A percentile compares a stretch with the other conserved stretches of the same genome.
Conservation (phyloP, 2,113 vertebrate genomes). For the Bos javanicus region DNA sequence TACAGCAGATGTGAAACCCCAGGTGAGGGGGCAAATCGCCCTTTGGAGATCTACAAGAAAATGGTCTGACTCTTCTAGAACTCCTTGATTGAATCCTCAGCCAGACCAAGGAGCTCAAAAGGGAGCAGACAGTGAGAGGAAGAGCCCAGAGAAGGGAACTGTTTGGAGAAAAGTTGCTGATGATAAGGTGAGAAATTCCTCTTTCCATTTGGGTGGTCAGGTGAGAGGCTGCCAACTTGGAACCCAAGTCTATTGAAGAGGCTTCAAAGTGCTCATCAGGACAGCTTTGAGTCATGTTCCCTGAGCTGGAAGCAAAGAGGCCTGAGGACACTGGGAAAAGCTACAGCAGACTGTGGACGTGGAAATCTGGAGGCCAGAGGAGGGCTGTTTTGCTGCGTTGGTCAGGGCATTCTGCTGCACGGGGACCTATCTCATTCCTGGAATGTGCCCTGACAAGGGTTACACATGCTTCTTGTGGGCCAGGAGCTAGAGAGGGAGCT, state of each 20-base stretch:
- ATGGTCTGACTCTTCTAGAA: not conserved
- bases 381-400: not conserved
- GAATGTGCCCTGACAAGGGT: not conserved
- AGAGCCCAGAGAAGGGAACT: not conserved
- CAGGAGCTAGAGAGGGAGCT: not conserved
- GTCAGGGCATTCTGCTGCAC: not conserved
- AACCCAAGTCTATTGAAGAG: not conserved
- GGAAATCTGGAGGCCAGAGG: not conserved
- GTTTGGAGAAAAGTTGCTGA: not conserved
- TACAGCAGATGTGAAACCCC: not conserved
- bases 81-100: not conserved
- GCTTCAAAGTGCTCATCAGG: not conserved
- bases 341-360: rapidly evolving
- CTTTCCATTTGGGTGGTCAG: not conserved
- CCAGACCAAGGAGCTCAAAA: not conserved
- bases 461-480: not conserved
- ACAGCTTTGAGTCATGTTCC: not conserved
- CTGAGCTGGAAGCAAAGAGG: not conserved
- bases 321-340: not conserved
- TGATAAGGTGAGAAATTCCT: not conserved
- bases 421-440: not conserved
- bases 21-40: not conserved
- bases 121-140: not conserved
- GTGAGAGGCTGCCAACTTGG: not conserved
- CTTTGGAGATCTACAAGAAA: not conserved